Evolutionary conservation across 2,888 invertebrate genomes (phyloP).

Genomic region (Metellina segmentata): DNA sequence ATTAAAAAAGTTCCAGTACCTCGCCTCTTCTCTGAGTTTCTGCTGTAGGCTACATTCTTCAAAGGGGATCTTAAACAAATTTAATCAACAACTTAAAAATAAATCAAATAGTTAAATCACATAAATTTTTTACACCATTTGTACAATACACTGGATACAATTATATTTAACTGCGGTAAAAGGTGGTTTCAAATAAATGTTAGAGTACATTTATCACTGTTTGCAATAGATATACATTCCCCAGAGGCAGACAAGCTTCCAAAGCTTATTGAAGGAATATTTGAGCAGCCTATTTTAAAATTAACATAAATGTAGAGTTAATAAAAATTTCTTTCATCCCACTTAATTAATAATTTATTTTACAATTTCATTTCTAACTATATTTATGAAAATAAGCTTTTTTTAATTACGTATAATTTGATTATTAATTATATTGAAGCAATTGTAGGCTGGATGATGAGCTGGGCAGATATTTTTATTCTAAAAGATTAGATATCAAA

Average conservation of each 20-base stretch:
- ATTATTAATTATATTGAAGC: background rate
- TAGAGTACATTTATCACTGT: background rate
- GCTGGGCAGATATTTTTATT: background rate
- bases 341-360: background rate
- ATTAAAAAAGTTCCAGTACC: constrained; percentile 78
- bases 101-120: background rate
- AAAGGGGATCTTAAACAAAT: constrained; percentile 84
- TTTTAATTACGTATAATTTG: background rate
- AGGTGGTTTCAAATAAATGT: background rate
- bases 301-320: background rate
- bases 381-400: background rate
- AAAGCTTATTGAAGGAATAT: constrained; percentile 1
- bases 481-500: background rate
- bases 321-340: background rate
- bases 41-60: constrained; percentile 89
- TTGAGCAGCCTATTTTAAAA: background rate
- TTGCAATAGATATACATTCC: background rate
- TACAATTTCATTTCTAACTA: background rate
- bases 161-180: background rate
- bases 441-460: no score
- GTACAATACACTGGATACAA: background rate
- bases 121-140: background rate
- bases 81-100: background rate
- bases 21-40: constrained; percentile 92
- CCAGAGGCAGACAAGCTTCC: no score